Percentiles rank a stretch among this genome's conserved stretches.
phyloP scores from a whole-genome alignment of 2,797 vertebrate genomes.

The Corythornis leucogaster region DNA sequence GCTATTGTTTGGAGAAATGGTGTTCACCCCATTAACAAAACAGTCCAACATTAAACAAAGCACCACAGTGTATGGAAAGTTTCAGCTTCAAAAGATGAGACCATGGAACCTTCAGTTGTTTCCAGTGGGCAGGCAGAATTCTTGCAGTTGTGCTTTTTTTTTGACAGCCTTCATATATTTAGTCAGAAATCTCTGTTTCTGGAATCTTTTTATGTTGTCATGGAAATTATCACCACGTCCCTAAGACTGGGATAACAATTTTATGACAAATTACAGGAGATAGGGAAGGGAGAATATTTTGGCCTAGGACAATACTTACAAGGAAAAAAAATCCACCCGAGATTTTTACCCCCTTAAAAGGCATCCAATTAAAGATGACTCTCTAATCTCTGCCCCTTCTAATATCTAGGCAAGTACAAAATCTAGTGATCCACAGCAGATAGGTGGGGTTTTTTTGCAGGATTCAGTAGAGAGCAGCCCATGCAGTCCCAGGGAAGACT shows the following conservation, averaged over 20 bases:
- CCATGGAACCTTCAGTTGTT: neutral
- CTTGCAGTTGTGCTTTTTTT: slow-evolving; percentile 25
- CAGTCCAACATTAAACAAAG: neutral
- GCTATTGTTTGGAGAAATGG: neutral
- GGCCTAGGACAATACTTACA: neutral
- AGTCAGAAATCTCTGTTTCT: slow-evolving; percentile 57
- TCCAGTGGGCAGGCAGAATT: neutral
- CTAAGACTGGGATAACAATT: slow-evolving; percentile 31
- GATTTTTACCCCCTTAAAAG: slow-evolving; percentile 17
- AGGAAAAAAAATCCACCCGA: neutral
- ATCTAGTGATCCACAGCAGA: neutral
- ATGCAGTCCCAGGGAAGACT: neutral
- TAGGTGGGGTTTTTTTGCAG: neutral
- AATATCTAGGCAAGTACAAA: neutral
- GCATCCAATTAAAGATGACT: neutral
- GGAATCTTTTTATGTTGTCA: slow-evolving; percentile 53
- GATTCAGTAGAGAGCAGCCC: neutral
- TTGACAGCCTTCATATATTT: neutral
- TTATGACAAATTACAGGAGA: slow-evolving; percentile 56
- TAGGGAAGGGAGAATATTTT: slow-evolving; percentile 6
- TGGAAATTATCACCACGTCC: slow-evolving; percentile 64
- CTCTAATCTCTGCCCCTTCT: neutral
- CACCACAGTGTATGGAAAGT: neutral
- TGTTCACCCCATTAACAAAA: neutral
- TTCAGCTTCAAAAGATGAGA: neutral